Percentiles rank a stretch among this genome's conserved stretches.
Evolutionary conservation across 1,140 invertebrate genomes (phyloP).

Genomic region (Drosophila malerkotliana): DNA sequence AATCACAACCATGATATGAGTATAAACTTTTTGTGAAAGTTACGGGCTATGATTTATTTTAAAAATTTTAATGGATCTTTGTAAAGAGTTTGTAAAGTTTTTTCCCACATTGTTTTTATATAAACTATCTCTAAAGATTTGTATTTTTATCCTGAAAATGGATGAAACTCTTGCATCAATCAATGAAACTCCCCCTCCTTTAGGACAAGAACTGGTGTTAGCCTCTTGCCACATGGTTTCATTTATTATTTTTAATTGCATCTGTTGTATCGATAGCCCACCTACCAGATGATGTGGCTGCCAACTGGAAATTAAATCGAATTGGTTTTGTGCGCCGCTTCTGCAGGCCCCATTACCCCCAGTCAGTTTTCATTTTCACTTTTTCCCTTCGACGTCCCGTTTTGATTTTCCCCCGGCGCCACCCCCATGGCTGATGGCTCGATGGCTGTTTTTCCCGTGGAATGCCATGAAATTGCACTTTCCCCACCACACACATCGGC

Average conservation of each 20-base stretch:
- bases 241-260: conserved; percentile 65
- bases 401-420: background rate
- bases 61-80: too few species aligned
- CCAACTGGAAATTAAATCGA: conserved; percentile 67
- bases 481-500: conserved; percentile 29
- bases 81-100: too few species aligned
- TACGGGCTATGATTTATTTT: too few species aligned
- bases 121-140: background rate
- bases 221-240: conserved; percentile 13
- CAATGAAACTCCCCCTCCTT: conserved; percentile 4
- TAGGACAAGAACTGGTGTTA: conserved; percentile 14
- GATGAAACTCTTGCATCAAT: conserved; percentile 8
- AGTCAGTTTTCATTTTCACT: conserved; percentile 1
- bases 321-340: conserved; percentile 51
- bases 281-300: conserved; percentile 37
- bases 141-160: conserved; percentile 10
- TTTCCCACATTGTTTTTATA: too few species aligned
- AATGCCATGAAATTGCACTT: conserved; percentile 50
- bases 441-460: conserved; percentile 14
- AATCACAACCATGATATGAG: conserved; percentile 24
- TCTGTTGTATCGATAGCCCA: conserved; percentile 40
- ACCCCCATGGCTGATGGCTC: background rate
- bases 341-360: background rate
- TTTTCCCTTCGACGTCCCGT: background rate
- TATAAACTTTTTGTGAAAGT: background rate